Evolutionary conservation across 2,888 invertebrate species (phyloP).

Genomic region (Idaea aversata): DNA sequence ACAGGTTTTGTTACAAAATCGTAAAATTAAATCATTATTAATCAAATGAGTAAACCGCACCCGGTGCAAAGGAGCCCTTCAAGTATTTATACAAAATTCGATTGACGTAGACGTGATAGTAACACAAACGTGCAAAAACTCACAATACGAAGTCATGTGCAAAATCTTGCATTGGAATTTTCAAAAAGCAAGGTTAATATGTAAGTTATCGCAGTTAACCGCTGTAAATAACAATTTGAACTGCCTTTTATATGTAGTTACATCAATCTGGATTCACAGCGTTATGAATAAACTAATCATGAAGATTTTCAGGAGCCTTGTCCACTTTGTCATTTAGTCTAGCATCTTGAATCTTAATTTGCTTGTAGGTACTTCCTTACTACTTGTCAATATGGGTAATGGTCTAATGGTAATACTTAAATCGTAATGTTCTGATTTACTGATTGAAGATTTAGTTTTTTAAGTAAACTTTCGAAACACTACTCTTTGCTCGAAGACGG

Average conservation of each 20-base stretch:
- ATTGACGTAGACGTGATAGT: not conserved
- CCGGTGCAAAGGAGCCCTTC: not conserved
- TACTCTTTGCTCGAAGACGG: too few relatives aligned
- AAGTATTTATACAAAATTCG: not conserved
- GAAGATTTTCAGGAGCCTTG: constrained; percentile 9
- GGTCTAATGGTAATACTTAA: too few relatives aligned
- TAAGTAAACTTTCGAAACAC: too few relatives aligned
- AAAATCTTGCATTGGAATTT: not conserved
- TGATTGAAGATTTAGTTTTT: too few relatives aligned
- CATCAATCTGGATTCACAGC: constrained; percentile 26
- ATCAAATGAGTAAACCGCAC: too few relatives aligned
- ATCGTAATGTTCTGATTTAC: too few relatives aligned
- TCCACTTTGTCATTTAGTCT: not conserved
- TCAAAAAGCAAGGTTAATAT: not conserved
- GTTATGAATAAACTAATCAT: constrained; percentile 23
- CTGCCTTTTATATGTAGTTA: constrained; percentile 18
- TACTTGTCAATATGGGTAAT: too few relatives aligned
- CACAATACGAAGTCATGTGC: not conserved
- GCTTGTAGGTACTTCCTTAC: too few relatives aligned
- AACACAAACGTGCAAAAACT: not conserved
- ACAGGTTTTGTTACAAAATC: too few relatives aligned
- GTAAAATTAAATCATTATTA: too few relatives aligned
- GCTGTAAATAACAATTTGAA: constrained; percentile 7
- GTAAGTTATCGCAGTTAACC: constrained; percentile 5
- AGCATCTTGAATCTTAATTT: too few relatives aligned